These are phyloP conservation scores for Pseudopodoces humilis DNA, from an alignment of 2,113 vertebrate genomes.

Conservation along the genomic window DNA sequence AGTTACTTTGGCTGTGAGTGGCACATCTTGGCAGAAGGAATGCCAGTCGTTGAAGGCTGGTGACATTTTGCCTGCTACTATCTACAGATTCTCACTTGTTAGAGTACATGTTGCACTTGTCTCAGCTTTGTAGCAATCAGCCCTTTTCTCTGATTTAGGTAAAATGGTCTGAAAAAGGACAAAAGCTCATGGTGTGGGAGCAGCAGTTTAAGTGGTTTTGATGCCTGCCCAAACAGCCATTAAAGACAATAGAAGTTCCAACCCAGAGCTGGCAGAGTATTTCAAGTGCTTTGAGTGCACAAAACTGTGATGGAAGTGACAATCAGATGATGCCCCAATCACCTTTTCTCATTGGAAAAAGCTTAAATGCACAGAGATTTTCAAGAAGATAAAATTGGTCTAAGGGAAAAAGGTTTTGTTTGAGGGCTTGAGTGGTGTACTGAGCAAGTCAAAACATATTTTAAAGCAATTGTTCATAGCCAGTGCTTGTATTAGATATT, in stretches of 20 bases:
- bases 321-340: background rate
- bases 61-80: conserved; percentile 19
- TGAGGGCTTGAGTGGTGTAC: background rate
- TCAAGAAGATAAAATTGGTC: background rate
- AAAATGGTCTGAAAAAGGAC: conserved; percentile 48
- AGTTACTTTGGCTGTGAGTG: background rate
- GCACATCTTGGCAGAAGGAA: conserved; percentile 15
- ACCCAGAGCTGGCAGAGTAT: background rate
- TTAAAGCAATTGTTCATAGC: background rate
- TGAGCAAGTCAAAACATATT: background rate
- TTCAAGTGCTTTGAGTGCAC: background rate
- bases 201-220: background rate
- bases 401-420: background rate
- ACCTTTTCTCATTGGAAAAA: background rate
- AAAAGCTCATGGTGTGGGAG: background rate
- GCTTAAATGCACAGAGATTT: background rate
- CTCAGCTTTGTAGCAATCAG: conserved; percentile 31
- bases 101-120: conserved; percentile 11
- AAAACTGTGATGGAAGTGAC: background rate
- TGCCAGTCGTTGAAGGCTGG: background rate
- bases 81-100: background rate
- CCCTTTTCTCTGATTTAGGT: conserved; percentile 47
- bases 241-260: background rate
- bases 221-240: background rate
- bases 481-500: background rate